These are phyloP conservation scores for Atherix ibis DNA, from an alignment of 2,888 invertebrate genomes.

Conservation along the genomic window DNA sequence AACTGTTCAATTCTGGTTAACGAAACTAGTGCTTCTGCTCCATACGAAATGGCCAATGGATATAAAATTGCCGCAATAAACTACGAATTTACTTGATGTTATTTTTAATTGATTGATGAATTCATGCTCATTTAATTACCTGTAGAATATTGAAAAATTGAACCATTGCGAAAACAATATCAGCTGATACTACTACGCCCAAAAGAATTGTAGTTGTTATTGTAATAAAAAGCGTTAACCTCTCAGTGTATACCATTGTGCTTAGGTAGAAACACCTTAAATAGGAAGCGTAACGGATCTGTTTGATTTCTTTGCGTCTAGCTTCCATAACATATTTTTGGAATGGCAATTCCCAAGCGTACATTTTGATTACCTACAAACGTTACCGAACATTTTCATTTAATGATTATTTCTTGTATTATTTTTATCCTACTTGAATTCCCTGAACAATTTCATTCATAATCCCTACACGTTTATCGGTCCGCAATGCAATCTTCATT, in stretches of 20 bases:
- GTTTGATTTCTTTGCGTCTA: constrained; percentile 49
- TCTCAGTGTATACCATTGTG: constrained; percentile 66
- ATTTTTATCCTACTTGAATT: constrained; percentile 51
- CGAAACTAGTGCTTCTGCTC: constrained; percentile 40
- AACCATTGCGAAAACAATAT: constrained; percentile 59
- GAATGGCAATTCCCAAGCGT: constrained; percentile 89
- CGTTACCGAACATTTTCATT: too few species aligned
- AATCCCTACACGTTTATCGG: constrained; percentile 77
- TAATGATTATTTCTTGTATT: constrained; percentile 47
- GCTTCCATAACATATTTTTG: constrained; percentile 63
- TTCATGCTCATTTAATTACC: constrained; percentile 21
- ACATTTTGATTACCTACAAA: constrained; percentile 85
- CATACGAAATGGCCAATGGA: constrained; percentile 39
- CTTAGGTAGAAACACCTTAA: constrained; percentile 49
- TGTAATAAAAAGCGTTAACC: constrained; percentile 68
- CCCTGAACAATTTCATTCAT: constrained; percentile 93
- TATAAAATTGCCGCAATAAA: constrained; percentile 42
- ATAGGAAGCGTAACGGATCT: constrained; percentile 46
- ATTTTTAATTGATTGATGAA: not conserved
- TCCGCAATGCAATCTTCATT: constrained; percentile 63
- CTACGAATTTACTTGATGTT: constrained; percentile 19
- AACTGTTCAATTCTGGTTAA: constrained; percentile 41
- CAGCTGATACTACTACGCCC: constrained; percentile 44
- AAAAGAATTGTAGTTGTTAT: constrained; percentile 59
- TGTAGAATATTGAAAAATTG: constrained; percentile 64